Evolutionary conservation across 2,888 invertebrate species (phyloP), one percentile per base, ranked within the genome.

Genomic region (Drosophila monieri): DNA sequence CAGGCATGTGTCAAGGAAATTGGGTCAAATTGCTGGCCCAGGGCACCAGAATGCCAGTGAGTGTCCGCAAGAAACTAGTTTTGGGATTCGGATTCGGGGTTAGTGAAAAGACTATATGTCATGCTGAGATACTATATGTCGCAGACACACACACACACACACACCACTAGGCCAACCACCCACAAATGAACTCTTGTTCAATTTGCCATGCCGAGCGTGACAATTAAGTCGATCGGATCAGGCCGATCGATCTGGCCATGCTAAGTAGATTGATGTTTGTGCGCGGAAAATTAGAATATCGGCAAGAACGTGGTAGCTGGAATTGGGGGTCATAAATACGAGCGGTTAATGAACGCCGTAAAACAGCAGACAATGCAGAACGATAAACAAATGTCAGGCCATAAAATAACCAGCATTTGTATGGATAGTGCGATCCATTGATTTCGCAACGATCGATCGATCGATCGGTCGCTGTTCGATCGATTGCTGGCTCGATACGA

Each of bases 1-100:
- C 77, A 85, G 85, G 89, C 85, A 85, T 88, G 75, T 85, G 89
- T 85, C 85, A 85, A 88, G 86, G 88, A 87, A 85, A 88, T 88
- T 88, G 78, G 85, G 85, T 88, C 85, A 85, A 59, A 67, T 59
- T 56, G 70, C 79, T 61, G 69, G 72, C 56, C 71, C 48, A 64
- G 62, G 85, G 80, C 81, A 87, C 71, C 72, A 52, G 54, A 68
- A 58, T 76, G 43, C 61, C 62, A 66, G 35, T 35, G 35, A 43
- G 25, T 43, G 62, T 52, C 58, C 44, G 41, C 54, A 46, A 41
- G 71, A 65, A 85, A 80, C 86, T 69, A 18, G 84, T 83, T 83
- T 41, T 66, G 44, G 9, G 12, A 35, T 46, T 27, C 46, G 30
- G 25, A 46, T 54, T 54, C 27, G 14, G 54, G 25, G 18, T 44